phyloP scores from a whole-genome alignment of 2,888 invertebrate genomes.

The Patella ulyssiponensis region DNA sequence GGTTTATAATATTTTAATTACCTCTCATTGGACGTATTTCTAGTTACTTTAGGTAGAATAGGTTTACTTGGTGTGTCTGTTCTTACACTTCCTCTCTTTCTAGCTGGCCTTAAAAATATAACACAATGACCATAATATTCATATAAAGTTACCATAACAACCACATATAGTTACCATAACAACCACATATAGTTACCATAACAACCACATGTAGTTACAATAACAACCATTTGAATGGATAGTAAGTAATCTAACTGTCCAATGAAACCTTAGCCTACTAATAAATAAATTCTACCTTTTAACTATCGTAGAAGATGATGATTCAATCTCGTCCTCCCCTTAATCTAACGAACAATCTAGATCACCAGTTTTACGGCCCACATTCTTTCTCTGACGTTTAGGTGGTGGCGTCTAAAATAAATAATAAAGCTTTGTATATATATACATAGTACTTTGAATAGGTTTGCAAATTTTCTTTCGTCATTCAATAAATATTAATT shows the following conservation, averaged over 20 bases:
- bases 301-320: slow-evolving; percentile 33
- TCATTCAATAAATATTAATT: no score
- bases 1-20: background rate
- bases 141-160: no score
- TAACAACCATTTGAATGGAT: no score
- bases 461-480: no score
- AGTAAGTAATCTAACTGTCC: no score
- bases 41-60: slow-evolving; percentile 57
- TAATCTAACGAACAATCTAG: slow-evolving; percentile 54
- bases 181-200: no score
- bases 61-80: slow-evolving; percentile 60
- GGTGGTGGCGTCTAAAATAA: slow-evolving; percentile 26
- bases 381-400: slow-evolving; percentile 23
- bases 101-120: slow-evolving; percentile 43
- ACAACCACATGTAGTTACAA: no score
- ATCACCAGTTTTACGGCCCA: slow-evolving; percentile 30
- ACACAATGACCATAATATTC: background rate
- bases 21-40: slow-evolving; percentile 32
- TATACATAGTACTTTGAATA: background rate
- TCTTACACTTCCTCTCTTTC: slow-evolving; percentile 51
- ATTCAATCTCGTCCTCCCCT: slow-evolving; percentile 45
- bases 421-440: background rate
- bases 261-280: no score
- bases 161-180: no score
- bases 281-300: slow-evolving; percentile 32